phyloP scores from a whole-genome alignment of 2,888 invertebrate species.

The Oxyscelio sp. region DNA sequence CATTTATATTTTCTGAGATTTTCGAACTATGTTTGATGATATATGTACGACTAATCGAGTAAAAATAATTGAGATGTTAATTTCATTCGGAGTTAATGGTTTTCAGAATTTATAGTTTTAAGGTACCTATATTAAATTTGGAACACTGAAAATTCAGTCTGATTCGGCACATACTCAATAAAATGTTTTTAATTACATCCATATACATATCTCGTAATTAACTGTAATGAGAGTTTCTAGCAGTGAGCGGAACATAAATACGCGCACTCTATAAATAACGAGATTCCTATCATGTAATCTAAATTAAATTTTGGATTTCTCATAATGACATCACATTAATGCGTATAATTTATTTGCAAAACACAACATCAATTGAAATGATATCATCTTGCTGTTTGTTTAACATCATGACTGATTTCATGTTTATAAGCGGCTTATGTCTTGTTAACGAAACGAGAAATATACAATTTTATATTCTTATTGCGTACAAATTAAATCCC shows the following conservation, averaged over 20 bases:
- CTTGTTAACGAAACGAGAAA: slow-evolving; percentile 15
- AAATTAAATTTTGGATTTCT: slow-evolving; percentile 51
- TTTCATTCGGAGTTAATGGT: too few species aligned
- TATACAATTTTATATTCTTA: background rate
- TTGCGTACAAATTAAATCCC: background rate
- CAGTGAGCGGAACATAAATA: slow-evolving; percentile 36
- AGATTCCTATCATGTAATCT: slow-evolving; percentile 55
- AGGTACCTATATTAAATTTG: too few species aligned
- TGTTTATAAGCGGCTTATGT: slow-evolving; percentile 23
- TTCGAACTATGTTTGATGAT: too few species aligned
- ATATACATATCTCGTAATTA: slow-evolving; percentile 37
- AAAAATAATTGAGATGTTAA: too few species aligned
- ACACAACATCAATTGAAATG: slow-evolving; percentile 48
- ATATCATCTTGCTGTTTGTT: slow-evolving; percentile 40
- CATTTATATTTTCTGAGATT: too few species aligned
- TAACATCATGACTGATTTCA: slow-evolving; percentile 17
- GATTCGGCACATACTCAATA: slow-evolving; percentile 8
- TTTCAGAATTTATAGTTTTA: too few species aligned
- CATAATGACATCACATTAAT: slow-evolving; percentile 36
- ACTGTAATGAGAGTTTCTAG: slow-evolving; percentile 50
- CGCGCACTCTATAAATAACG: slow-evolving; percentile 47
- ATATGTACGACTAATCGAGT: too few species aligned
- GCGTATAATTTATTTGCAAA: slow-evolving; percentile 44
- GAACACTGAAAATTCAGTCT: too few species aligned
- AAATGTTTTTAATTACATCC: slow-evolving; percentile 34